phyloP scores from a whole-genome alignment of 92 coral and sea anemone species.

The Nematostella vectensis region DNA sequence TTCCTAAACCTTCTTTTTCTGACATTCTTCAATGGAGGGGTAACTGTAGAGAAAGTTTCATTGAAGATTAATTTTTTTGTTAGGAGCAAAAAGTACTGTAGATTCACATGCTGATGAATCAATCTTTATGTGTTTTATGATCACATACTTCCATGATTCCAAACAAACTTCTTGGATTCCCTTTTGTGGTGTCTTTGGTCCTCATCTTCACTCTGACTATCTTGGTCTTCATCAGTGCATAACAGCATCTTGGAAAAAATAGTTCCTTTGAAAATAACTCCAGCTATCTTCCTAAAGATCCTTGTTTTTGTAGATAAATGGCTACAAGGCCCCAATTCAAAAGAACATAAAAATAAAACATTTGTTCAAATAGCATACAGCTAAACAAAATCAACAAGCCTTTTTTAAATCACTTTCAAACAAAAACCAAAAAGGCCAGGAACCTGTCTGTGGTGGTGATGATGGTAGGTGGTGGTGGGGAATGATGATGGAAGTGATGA shows the following conservation, averaged over 20 bases:
- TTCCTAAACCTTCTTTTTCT: constrained; percentile 91
- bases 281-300: no score
- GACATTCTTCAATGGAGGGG: constrained; percentile 88
- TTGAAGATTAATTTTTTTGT: no score
- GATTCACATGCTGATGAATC: no score
- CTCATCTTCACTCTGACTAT: constrained; percentile 58
- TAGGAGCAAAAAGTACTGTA: no score
- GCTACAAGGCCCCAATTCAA: no score
- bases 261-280: no score
- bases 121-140: no score
- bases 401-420: background rate
- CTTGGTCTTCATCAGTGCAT: constrained; percentile 74
- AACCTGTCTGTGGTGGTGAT: no score
- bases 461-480: no score
- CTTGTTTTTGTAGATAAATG: no score
- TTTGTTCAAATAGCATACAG: background rate
- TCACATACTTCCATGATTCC: constrained; percentile 95
- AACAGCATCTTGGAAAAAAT: constrained; percentile 51
- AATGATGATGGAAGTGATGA: no score
- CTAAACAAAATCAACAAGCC: background rate
- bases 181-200: constrained; percentile 74
- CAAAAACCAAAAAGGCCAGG: background rate
- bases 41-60: no score
- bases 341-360: background rate
- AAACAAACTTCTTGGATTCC: constrained; percentile 80